Base-by-base conservation (phyloP, 2,113 vertebrate species). In the Ammodytes dubius region DNA sequence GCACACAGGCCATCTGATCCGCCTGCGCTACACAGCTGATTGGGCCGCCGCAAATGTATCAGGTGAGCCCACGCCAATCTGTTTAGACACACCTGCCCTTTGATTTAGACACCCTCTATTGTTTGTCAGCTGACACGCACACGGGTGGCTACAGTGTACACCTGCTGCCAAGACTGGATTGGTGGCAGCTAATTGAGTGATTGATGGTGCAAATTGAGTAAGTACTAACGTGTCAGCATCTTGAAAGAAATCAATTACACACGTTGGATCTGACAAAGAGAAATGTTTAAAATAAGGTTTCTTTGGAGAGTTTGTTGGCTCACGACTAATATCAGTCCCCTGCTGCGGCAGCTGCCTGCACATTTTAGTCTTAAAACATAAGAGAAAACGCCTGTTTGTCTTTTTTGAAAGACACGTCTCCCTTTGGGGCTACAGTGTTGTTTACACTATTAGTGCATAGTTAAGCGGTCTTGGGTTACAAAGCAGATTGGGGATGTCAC, bases 51-150 rank as follows among this genome's bases (percentile, higher is more conserved):
- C 80, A 82, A 66, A 49, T 27, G 66, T 86, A 89, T 89, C 93
- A 87, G 85, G 66, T 92, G 86, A 88, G 57, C 77, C 74, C 10
- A n/a, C 56, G 87, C 82, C 72, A 91, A 93, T 92, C 87, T 92
- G 88, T 92, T 89, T 90, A 77, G 88, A 88, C 83, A 90, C 87
- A 82, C 83, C 89, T 92, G 83, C 77, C 87, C 86, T 91, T 91
- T 92, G 90, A 91, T 92, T 89, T 87, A 73, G 85, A 85, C 77
- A 53, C 64, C 90, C 83, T 73, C 56, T 70, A 87, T 89, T 87
- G 83, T 82, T 0, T 77, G 79, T 86, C 78, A 72, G 57, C 83
- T 88, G 86, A 87, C 84, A 63, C 71, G 68, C 65, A 4, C 27
- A 27, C 27, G 70, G 61, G n/a, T 50, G 47, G 67, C 54, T 65